Percentiles rank a stretch among this genome's conserved stretches.
Evolutionary conservation across 2,888 invertebrate species (phyloP).

Genomic region (Hyposoter dolosus): DNA sequence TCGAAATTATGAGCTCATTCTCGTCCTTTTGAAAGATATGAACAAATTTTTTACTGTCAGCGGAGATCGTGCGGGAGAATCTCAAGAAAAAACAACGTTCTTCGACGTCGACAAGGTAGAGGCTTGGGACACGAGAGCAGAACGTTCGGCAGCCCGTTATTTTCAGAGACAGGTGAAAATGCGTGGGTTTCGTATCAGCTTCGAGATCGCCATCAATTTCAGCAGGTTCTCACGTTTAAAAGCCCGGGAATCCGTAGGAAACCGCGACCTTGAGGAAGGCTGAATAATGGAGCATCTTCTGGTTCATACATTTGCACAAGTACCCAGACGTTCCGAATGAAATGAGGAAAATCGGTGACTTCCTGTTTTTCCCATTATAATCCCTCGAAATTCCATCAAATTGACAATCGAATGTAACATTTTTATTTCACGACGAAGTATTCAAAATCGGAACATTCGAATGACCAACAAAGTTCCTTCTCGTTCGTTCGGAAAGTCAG

Average conservation of each 20-base stretch:
- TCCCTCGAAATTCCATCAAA: neutral
- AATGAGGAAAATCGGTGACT: neutral
- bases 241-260: constrained; percentile 2
- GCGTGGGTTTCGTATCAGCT: constrained; percentile 54
- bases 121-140: neutral
- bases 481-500: neutral
- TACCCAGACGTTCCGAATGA: neutral
- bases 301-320: too few relatives aligned
- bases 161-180: constrained; percentile 70
- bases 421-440: neutral
- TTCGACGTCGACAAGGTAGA: constrained; percentile 9
- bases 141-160: constrained; percentile 49
- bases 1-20: neutral
- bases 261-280: constrained; percentile 76
- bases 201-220: constrained; percentile 45
- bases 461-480: neutral
- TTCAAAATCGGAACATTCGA: rapidly evolving
- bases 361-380: neutral
- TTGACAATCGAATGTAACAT: neutral
- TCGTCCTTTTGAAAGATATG: neutral
- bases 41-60: neutral
- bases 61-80: neutral
- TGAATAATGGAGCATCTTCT: constrained; percentile 65
- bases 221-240: constrained; percentile 44
- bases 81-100: neutral